Evolutionary conservation across 2,888 invertebrate species (phyloP).

Genomic region (Meliscaeva auricollis): DNA sequence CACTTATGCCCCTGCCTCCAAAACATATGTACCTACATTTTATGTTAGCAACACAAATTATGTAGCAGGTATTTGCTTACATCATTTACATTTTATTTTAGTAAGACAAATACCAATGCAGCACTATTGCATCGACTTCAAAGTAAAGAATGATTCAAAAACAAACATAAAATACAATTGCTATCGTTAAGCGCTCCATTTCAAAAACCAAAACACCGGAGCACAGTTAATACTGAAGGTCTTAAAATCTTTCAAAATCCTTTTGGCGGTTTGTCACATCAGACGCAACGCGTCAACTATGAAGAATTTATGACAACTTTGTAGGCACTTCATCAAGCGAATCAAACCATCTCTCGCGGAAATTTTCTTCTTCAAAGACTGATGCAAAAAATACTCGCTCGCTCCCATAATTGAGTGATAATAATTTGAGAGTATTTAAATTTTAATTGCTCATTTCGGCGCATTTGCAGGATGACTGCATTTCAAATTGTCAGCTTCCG

Average conservation of each 20-base stretch:
- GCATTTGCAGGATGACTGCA: slow-evolving; percentile 55
- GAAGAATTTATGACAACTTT: slow-evolving; percentile 77
- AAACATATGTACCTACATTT: no score
- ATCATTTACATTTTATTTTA: no score
- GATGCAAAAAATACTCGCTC: not conserved
- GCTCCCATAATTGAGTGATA: slow-evolving; percentile 79
- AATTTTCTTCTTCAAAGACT: slow-evolving; percentile 44
- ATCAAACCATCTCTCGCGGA: slow-evolving; percentile 14
- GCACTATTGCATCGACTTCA: no score
- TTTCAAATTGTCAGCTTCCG: slow-evolving; percentile 67
- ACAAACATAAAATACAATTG: not conserved
- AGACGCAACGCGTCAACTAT: slow-evolving; percentile 72
- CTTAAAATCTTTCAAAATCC: slow-evolving; percentile 36
- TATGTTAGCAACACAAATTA: no score
- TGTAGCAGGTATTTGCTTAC: no score
- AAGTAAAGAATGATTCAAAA: not conserved
- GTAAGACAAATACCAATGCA: no score
- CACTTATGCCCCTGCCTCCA: no score
- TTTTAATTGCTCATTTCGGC: slow-evolving; percentile 79
- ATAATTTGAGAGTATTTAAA: slow-evolving; percentile 80
- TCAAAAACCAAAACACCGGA: slow-evolving; percentile 16
- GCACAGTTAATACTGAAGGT: slow-evolving; percentile 13
- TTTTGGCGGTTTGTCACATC: slow-evolving; percentile 62
- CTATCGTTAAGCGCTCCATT: slow-evolving; percentile 13
- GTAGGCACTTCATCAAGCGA: slow-evolving; percentile 74